Evolutionary conservation across 2,888 invertebrate species (phyloP), one percentile per base, ranked within the genome.

Genomic region (Andrena haemorrhoa): DNA sequence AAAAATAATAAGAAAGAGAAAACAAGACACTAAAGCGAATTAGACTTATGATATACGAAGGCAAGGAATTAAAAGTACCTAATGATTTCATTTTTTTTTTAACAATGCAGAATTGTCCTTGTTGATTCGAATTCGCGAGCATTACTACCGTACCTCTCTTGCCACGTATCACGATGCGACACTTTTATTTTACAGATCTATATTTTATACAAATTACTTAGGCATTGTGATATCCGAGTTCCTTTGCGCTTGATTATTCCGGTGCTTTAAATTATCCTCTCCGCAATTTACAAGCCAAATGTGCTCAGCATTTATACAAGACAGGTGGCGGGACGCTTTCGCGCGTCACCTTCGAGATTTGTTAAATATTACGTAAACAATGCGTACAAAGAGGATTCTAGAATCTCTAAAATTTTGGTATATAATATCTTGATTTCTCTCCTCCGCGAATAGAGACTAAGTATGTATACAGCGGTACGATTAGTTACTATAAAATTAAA

Each of bases 171-270:
- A 87, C 73, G 78, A 83, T 82, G 83, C 78, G 76, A 79, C 74
- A 79, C 10, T 83, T 84, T 87, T 89, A 86, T 84, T 89, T 88
- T 89, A 90, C 90, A 90, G 82, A 84, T 84, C 86, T 87, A 81
- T 86, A 83, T 84, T 89, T 90, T 89, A 89, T 91, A 91, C 91
- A 91, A 91, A 90, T 90, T 89, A 89, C 84, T 90, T 91, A 91
- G 89, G 90, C 91, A 89, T 88, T 85, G 77, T 86, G 82, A 85
- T 88, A 89, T 86, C 87, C 81, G 84, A 82, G 83, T 85, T 84
- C 83, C 56, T 82, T 72, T 85, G 79, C 81, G 75, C 74, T 75
- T 80, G 74, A 85, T 72, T 73, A 78, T 75, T 74, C 73, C 41
- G 74, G 78, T 79, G 68, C 53, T 77, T 86, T 83, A 73, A 81